Evolutionary conservation across 2,797 vertebrate genomes (phyloP), one percentile per base, ranked within the genome.

Genomic region (Protosalanx chinensis): DNA sequence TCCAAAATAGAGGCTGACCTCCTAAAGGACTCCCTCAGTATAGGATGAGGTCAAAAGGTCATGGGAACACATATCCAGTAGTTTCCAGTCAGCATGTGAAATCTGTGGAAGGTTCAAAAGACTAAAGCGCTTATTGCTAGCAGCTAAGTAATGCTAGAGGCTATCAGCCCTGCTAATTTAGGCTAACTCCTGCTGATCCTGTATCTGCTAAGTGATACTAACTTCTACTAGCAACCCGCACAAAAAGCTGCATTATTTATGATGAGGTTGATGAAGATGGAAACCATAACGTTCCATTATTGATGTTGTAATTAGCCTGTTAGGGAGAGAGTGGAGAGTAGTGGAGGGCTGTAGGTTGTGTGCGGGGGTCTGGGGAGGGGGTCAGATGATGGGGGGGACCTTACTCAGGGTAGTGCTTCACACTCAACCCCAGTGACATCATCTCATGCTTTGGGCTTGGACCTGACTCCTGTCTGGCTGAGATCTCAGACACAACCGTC

Each of bases 221-320:
- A 56, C 18, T 16, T 56, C 18, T 56, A 6, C 18, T 56, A 56
- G 18, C 51, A 16, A 16, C 18, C 51, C 16, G 8, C 62, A 33
- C 12, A 57, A 27, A 71, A 64, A 76, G 66, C 67, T 72, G 46
- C 82, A 87, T 80, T 81, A 85, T 81, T 87, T 80, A 88, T 82
- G 81, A 79, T 74, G 77, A 79, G 57, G 75, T 76, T 53, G 79
- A 83, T 80, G 76, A 79, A 78, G 78, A 60, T 74, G 46, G 81
- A 80, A 81, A 76, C 79, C 51, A 56, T n/a, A 16, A 56, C 18
- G 51, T n/a, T 77, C 73, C 57, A 27, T 60, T 60, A 60, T 29
- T 29, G 20, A 60, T 60, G 58, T 8, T 12, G 20, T 33, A 37
- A 33, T 33, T 35, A 64, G 23, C 23, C 33, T 64, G 16, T 35